Evolutionary conservation across 2,888 invertebrate genomes (phyloP), one percentile per base, ranked within the genome.

Genomic region (Macrophya annulata): DNA sequence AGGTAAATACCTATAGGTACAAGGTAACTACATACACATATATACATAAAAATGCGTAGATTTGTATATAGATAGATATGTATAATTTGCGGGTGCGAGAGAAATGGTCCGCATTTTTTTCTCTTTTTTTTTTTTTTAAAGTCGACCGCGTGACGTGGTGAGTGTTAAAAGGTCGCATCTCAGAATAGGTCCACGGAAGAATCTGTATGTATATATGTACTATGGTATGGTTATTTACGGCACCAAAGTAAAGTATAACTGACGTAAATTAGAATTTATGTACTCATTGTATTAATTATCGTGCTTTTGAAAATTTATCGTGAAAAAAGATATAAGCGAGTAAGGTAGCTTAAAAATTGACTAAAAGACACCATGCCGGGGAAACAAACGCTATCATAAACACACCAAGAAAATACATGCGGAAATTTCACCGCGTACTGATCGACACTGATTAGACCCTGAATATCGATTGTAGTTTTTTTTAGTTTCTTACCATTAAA

Each of bases 221-320:
- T 3, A 3, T 31, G 55, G n/a, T 55, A 55, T 55, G 51, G 55
- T 77, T 77, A 77, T 77, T 77, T 77, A 55, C 55, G 4, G 31
- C 77, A 51, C 8, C 8, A n/a, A 31, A n/a, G 51, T 43, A 55
- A 55, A 51, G 55, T 55, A 51, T 62, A 62, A 81, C 81, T 81
- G 81, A 81, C 81, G 81, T 15, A 81, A 81, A 81, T 81, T 59
- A 15, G 62, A 81, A 81, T 81, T 81, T 81, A 81, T 81, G 62
- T 81, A 81, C 81, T 81, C 68, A 40, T 43, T 81, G 62, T 12
- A 21, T 31, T 81, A 62, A 81, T 81, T 62, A 62, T 81, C 43
- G 59, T 62, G 40, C 51, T 62, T 81, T 59, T 9, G n/a, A 31
- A 62, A 62, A 81, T 81, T 81, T 81, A 81, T 81, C 5, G 81